Percentiles rank a stretch among this genome's conserved stretches.
Conservation (phyloP, 2,888 invertebrate species). For the Stegana nigrithorax region DNA sequence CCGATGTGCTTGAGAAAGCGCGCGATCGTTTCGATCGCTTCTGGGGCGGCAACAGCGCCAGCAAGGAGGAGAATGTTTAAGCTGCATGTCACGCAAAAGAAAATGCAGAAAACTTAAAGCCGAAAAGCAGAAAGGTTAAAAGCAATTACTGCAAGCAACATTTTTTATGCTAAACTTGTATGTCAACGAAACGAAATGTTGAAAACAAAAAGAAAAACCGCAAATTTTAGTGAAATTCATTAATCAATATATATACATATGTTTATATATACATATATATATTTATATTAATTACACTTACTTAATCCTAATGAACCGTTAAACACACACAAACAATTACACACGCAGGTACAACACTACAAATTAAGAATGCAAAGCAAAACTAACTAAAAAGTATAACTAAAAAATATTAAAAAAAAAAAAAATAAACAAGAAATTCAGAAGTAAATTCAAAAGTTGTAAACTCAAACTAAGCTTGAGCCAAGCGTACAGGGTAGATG, state of each 20-base stretch:
- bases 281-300: slow-evolving; percentile 10
- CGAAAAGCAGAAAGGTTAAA: too few relatives aligned
- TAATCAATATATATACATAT: too few relatives aligned
- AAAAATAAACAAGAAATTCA: background rate
- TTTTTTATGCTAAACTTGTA: slow-evolving; percentile 6
- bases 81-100: background rate
- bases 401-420: background rate
- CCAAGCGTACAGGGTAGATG: slow-evolving; percentile 23
- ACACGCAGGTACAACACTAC: too few relatives aligned
- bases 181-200: background rate
- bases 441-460: slow-evolving; percentile 13
- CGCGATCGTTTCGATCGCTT: slow-evolving; percentile 87
- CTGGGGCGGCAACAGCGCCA: slow-evolving; percentile 75
- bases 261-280: too few relatives aligned
- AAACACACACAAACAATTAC: background rate
- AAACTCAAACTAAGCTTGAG: slow-evolving; percentile 11
- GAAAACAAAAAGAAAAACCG: slow-evolving; percentile 23
- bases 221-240: slow-evolving; percentile 35
- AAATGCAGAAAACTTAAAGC: background rate
- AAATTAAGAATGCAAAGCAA: too few relatives aligned
- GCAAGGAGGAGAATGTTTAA: slow-evolving; percentile 73
- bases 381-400: slow-evolving; percentile 16
- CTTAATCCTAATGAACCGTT: slow-evolving; percentile 9
- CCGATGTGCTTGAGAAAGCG: slow-evolving; percentile 83
- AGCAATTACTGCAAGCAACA: slow-evolving; percentile 17